Conservation (phyloP, 2,888 invertebrate genomes). For the Norana najaformis region DNA sequence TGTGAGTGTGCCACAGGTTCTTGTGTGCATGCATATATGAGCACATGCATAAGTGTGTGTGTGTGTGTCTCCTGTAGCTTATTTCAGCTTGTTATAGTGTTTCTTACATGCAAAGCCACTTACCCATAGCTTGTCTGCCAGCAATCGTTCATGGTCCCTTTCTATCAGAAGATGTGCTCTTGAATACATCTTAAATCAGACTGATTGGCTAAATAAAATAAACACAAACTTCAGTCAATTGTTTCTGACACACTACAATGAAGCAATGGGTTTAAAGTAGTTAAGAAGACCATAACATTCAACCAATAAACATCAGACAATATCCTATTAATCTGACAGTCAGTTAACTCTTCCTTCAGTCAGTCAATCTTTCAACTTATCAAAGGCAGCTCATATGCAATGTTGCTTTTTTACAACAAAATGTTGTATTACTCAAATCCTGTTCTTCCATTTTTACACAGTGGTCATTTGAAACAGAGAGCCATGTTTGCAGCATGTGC, state of each 20-base stretch:
- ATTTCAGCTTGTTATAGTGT: not conserved
- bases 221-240: not conserved
- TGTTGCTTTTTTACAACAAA: not conserved
- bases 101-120: constrained; percentile 30
- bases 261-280: not conserved
- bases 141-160: constrained; percentile 50
- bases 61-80: not conserved
- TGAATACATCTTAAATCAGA: constrained; percentile 50
- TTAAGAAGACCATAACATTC: not conserved
- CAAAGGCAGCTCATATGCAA: not conserved
- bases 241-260: not conserved
- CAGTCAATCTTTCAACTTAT: not conserved
- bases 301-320: not conserved
- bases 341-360: not conserved
- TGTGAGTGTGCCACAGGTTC: no score
- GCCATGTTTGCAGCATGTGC: no score
- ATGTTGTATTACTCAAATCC: not conserved
- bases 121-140: constrained; percentile 53
- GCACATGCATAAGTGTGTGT: no score
- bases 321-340: not conserved
- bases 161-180: constrained; percentile 57
- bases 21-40: no score
- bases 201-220: not conserved
- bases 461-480: no score
- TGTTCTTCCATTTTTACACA: no score